phyloP scores from a whole-genome alignment of 2,113 vertebrate species.

The Murina feae region DNA sequence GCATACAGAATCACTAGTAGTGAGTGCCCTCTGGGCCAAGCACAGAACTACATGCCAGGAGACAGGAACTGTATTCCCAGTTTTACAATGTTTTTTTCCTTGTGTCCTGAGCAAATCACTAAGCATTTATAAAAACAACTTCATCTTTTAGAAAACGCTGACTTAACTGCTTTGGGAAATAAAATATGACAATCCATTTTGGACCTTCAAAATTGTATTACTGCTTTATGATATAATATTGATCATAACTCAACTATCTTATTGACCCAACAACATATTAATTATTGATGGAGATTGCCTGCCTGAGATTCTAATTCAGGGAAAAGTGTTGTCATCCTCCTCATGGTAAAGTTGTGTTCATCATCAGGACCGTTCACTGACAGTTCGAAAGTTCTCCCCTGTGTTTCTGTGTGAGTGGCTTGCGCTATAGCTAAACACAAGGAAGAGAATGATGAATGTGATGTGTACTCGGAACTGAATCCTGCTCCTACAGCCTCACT shows the following conservation, averaged over 20 bases:
- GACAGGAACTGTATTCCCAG: background rate
- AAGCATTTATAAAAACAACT: background rate
- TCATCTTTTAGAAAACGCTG: constrained; percentile 20
- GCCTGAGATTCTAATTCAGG: constrained; percentile 8
- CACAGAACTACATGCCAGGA: background rate
- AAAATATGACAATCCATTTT: constrained; percentile 10
- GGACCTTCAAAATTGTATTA: background rate
- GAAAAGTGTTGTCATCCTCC: background rate
- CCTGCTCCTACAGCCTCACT: background rate
- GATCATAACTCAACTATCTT: background rate
- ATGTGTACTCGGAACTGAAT: background rate
- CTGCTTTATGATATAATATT: background rate
- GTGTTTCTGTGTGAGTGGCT: background rate
- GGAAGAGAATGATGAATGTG: background rate
- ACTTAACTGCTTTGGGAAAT: background rate
- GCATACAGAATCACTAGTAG: background rate
- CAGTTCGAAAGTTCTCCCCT: too few relatives aligned
- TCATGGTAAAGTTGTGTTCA: background rate
- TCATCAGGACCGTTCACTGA: background rate
- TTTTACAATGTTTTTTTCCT: background rate
- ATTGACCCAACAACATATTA: background rate
- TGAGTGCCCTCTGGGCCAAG: background rate
- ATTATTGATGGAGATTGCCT: constrained; percentile 51
- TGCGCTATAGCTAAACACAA: background rate
- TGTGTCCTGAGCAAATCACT: background rate